phyloP scores from a whole-genome alignment of 2,888 invertebrate species.

The Sinhomidia bicolor region DNA sequence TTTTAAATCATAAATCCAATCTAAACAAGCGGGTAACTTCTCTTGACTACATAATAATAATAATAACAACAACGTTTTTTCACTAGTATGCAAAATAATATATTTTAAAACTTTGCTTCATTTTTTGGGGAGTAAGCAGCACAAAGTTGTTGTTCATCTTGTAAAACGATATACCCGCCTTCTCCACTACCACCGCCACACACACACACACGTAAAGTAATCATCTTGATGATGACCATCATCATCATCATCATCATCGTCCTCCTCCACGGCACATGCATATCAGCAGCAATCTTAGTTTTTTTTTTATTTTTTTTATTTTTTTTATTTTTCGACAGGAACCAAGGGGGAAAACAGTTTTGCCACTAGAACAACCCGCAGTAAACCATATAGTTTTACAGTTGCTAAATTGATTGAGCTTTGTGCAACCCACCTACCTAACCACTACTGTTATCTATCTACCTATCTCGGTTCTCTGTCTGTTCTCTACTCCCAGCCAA shows the following conservation, averaged over 20 bases:
- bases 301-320: slow-evolving; percentile 38
- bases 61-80: background rate
- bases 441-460: background rate
- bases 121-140: slow-evolving; percentile 10
- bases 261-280: background rate
- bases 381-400: background rate
- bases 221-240: slow-evolving; percentile 7
- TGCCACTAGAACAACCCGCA: slow-evolving; percentile 1
- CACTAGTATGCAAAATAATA: background rate
- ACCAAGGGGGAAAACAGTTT: background rate
- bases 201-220: slow-evolving; percentile 39
- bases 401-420: slow-evolving; percentile 31
- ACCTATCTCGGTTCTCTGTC: background rate
- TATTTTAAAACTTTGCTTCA: background rate
- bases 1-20: slow-evolving; percentile 44
- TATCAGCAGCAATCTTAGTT: slow-evolving; percentile 42
- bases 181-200: too few species aligned
- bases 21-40: background rate
- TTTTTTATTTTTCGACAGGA: background rate
- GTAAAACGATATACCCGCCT: slow-evolving; percentile 37
- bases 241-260: background rate
- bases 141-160: background rate
- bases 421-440: background rate
- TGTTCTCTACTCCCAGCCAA: background rate
- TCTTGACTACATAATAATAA: background rate